Evolutionary conservation across 2,888 invertebrate genomes (phyloP), one percentile per base, ranked within the genome.

Genomic region (Leptinotarsa peninsularis): DNA sequence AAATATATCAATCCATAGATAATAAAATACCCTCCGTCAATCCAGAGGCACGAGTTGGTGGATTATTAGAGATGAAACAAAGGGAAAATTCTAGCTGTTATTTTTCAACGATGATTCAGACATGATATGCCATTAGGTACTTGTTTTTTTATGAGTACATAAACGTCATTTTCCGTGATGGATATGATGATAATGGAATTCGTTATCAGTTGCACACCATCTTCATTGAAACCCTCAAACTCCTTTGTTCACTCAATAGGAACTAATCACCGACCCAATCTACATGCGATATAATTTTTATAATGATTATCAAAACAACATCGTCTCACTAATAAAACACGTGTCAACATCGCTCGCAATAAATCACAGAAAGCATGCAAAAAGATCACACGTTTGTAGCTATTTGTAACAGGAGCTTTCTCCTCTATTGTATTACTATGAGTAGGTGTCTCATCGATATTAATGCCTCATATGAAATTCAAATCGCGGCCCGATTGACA

Each of bases 321-420:
- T 67, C 49, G 70, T 58, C 60, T 74, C 67, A 56, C 58, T 71
- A 58, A 67, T 43, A 75, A 75, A 80, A 80, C 80, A 80, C 77
- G 79, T 80, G 80, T 80, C 79, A 75, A 75, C 68, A 75, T 76
- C 78, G 74, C 78, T 79, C 75, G 77, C 76, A 73, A 80, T 80
- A 78, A 80, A 80, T 76, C 75, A 74, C 78, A 74, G 72, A 76
- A 5, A 67, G 74, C 80, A 80, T 78, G 80, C 80, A 74, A 79
- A 76, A 63, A n/a, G 77, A 72, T 72, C 49, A 71, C 77, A 74
- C 73, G 76, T 70, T 77, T 76, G 63, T 73, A 75, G 74, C 72
- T 79, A 80, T 81, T 78, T 74, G 77, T 77, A 80, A 79, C 78
- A 72, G 79, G 73, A 78, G 80, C 81, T 82, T 82, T 82, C 82